Percentiles rank a stretch among this genome's conserved stretches.
Evolutionary conservation across 2,888 invertebrate genomes (phyloP).

Genomic region (Falcaria lacertinaria): DNA sequence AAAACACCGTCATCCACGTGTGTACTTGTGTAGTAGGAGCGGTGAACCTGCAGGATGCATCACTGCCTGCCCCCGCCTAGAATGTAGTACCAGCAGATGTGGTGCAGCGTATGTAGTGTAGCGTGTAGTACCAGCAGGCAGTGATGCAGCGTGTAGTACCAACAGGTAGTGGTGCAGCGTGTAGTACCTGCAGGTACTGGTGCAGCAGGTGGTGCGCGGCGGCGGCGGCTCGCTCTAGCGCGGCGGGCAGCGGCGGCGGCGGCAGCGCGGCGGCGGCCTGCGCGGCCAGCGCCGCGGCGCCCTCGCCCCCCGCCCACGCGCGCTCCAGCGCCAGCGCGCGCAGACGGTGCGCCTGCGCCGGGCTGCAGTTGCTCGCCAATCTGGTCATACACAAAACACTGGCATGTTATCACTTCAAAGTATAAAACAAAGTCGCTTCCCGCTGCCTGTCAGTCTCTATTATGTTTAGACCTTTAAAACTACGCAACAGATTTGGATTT

Average conservation of each 20-base stretch:
- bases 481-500: too few species aligned
- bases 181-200: slow-evolving; percentile 58
- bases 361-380: slow-evolving; percentile 43
- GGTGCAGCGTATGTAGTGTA: too few species aligned
- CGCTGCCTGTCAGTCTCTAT: too few species aligned
- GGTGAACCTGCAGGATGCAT: too few species aligned
- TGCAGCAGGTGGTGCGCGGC: slow-evolving; percentile 68
- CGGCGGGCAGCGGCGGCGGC: slow-evolving; percentile 65
- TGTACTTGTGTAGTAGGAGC: too few species aligned
- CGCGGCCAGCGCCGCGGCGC: slow-evolving; percentile 62
- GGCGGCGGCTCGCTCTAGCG: slow-evolving; percentile 63
- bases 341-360: slow-evolving; percentile 44
- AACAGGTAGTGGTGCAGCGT: not conserved
- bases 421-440: too few species aligned
- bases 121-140: too few species aligned
- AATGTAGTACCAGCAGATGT: too few species aligned
- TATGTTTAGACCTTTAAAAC: too few species aligned
- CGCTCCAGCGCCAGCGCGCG: slow-evolving; percentile 68
- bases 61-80: too few species aligned
- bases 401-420: too few species aligned
- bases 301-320: slow-evolving; percentile 70
- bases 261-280: slow-evolving; percentile 66
- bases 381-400: slow-evolving; percentile 23
- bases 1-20: too few species aligned
- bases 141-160: not conserved